Evolutionary conservation across 2,888 invertebrate genomes (phyloP), one percentile per base, ranked within the genome.

Genomic region (Dascillus cervinus): DNA sequence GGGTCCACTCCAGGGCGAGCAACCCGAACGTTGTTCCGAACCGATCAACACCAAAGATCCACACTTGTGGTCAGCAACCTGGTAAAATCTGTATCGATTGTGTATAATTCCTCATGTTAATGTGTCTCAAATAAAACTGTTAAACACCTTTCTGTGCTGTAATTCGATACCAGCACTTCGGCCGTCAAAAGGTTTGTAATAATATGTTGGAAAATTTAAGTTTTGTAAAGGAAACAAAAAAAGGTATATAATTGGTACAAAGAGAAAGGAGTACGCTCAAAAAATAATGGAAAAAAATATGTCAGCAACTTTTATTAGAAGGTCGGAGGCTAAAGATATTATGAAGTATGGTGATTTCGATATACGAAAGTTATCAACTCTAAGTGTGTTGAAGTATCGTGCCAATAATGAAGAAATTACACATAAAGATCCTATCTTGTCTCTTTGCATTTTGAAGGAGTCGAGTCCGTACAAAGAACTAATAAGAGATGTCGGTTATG

Each of bases 401-500:
- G 17, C 15, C 4, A 3, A 4, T 8, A 21, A 22, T 13, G 11
- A 21, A 20, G 2, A 11, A 6, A 8, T 2, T 13, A 4, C 24
- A 2, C 4, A 30, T 23, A 11, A 22, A 3, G 23, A 30, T 22
- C 13, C 30, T 15, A 12, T 30, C 11, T 13, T 13, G 8, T 6
- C 17, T 11, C 9, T 30, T 15, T 12, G 1, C 1, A 2, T 3
- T 1, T 11, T 30, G 10, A 30, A 22, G 11, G 15, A 9, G 5
- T 11, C 8, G 11, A 5, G 11, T 3, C 30, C 30, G 3, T 30
- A 23, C 12, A 22, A 14, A 11, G 4, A 13, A 3, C 14, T 30
- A 5, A 30, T 30, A 11, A 9, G 22, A 30, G 23, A 30, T 12
- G 12, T 30, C 10, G 30, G 30, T 1, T 30, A 23, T n/a, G 29